Base-by-base conservation (phyloP, 2,888 invertebrate genomes). In the Agrochola litura region DNA sequence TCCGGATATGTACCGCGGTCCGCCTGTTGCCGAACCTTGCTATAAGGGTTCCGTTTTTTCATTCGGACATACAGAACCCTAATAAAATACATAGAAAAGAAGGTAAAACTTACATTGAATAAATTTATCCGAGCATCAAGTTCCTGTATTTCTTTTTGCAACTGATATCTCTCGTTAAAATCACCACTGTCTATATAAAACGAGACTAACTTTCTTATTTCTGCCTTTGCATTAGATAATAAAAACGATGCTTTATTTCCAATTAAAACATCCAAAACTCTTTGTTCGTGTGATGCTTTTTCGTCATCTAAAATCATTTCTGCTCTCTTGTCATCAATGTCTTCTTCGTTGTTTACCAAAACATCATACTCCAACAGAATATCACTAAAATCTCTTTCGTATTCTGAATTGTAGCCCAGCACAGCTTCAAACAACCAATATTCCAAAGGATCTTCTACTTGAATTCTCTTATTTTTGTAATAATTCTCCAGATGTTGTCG, bases 391-490 rank as follows among this genome's bases (percentile, higher is more conserved):
- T 88, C 67, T 70, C 74, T 74, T 49, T 67, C 22, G 77, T 89
- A 90, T 30, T 88, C 61, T 37, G 41, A 65, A 56, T 46, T 65
- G 56, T 90, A 67, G 81, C 10, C 63, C 12, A 63, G 10, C 12
- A 30, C 65, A 54, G 30, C 25, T 81, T 93, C 93, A 87, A 95
- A 94, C 65, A 95, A 90, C 95, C 95, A 95, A 68, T 87, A 76
- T 41, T 77, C 81, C 76, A 95, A 86, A 1, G 91, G 91, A 79
- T 93, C 92, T 52, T 78, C 10, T 10, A 77, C 37, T 10, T 60
- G n/a, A 37, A 70, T 58, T 37, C 80, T 56, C 6, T 16, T 46
- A 22, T 70, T 63, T 6, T 74, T 54, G 73, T 93, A 94, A 81
- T 86, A 91, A 41, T 80, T 14, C 0, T 25, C 69, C 3, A 95